These are phyloP conservation scores for Diadema setosum DNA, from an alignment of 35 echinoderm and acorn worm genomes.

Conservation along the genomic window DNA sequence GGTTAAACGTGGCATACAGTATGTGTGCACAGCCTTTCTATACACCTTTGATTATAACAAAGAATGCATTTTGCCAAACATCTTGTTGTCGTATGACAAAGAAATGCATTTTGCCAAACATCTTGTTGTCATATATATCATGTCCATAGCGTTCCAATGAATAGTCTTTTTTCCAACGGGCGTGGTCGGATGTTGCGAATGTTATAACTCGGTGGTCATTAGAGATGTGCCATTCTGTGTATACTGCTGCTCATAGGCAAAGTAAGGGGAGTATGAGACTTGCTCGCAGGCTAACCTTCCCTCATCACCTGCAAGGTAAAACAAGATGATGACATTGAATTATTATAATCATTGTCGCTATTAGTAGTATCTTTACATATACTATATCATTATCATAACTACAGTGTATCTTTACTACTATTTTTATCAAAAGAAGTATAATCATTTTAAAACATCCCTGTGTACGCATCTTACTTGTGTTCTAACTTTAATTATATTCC, in stretches of 20 bases:
- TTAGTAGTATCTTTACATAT: too few species aligned
- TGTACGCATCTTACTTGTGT: not conserved
- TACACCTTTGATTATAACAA: not conserved
- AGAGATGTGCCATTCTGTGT: constrained; percentile 39
- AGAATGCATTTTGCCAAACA: not conserved
- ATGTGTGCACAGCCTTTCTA: not conserved
- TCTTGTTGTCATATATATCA: not conserved
- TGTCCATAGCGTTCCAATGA: not conserved
- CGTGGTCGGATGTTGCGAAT: not conserved
- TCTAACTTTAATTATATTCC: not conserved
- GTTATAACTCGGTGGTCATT: constrained; percentile 81
- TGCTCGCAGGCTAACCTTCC: constrained; percentile 68
- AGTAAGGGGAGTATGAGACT: constrained; percentile 51
- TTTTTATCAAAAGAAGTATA: not conserved
- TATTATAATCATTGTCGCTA: too few species aligned
- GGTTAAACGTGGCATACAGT: too few species aligned
- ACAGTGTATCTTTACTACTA: not conserved
- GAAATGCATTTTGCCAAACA: not conserved
- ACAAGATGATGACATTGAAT: not conserved
- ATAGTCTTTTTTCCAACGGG: too few species aligned
- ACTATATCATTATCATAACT: not conserved
- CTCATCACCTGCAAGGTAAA: constrained; percentile 58
- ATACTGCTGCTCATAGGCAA: constrained; percentile 21
- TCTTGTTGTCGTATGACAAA: not conserved
- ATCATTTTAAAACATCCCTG: not conserved